Conservation (phyloP, 2,113 vertebrate genomes). For the Speoplatyrhinus poulsoni region DNA sequence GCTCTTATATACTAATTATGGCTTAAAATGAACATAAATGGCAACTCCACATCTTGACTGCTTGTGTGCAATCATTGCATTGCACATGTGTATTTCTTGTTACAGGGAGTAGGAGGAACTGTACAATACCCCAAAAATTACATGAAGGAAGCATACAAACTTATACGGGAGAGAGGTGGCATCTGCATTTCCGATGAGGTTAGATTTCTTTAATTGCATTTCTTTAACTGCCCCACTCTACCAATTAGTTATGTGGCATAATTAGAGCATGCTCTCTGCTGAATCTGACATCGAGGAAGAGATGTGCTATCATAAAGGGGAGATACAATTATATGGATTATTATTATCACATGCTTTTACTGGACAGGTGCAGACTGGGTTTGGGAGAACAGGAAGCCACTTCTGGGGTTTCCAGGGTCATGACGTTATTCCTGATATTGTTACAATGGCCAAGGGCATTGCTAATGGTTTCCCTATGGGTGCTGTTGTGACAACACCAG, state of each 20-base stretch:
- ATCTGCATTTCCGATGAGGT: constrained; percentile 93
- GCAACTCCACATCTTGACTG: neutral
- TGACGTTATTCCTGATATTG: constrained; percentile 87
- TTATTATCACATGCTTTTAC: constrained; percentile 8
- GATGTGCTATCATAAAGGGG: neutral
- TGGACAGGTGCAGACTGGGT: constrained; percentile 92
- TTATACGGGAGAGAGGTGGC: constrained; percentile 85
- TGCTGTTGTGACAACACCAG: constrained; percentile 88
- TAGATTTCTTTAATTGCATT: constrained; percentile 33
- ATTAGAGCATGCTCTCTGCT: neutral
- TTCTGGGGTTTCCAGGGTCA: constrained; percentile 95
- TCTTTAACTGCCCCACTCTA: neutral
- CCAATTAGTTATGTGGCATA: neutral
- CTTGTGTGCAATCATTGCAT: constrained; percentile 11
- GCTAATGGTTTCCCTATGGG: constrained; percentile 97
- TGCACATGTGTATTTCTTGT: neutral
- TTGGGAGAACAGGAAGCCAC: constrained; percentile 89
- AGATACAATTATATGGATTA: neutral
- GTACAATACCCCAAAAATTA: constrained; percentile 91
- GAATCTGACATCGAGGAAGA: neutral
- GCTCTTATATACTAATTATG: no score
- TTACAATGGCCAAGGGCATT: constrained; percentile 94
- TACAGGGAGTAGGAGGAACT: constrained; percentile 85
- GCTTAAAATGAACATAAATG: neutral
- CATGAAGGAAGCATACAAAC: constrained; percentile 83